These are phyloP conservation scores for Otus scops DNA, from an alignment of 2,797 vertebrate species.

Conservation along the genomic window DNA sequence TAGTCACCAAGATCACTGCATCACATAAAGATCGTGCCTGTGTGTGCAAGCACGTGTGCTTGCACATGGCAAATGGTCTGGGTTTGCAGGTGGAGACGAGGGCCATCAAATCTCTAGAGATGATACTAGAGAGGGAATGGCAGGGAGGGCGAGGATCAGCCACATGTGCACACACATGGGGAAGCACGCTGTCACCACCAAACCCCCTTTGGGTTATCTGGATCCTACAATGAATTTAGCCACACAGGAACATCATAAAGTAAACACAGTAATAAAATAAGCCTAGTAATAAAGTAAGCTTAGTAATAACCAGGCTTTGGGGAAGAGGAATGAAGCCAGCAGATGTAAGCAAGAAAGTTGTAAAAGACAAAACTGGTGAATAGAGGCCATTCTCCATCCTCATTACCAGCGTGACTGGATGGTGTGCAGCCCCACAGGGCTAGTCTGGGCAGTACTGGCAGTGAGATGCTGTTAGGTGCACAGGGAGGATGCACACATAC, in stretches of 20 bases:
- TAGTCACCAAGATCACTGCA: background rate
- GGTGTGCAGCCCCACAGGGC: rapidly evolving
- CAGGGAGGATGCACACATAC: background rate
- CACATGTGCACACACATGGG: rapidly evolving
- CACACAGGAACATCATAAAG: background rate
- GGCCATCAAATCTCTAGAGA: background rate
- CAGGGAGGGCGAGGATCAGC: background rate
- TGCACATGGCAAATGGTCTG: rapidly evolving
- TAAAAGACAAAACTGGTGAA: conserved; percentile 15
- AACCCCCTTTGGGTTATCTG: background rate
- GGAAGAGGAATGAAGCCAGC: conserved; percentile 16
- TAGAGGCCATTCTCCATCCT: background rate
- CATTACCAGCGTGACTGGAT: background rate
- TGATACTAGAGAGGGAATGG: background rate
- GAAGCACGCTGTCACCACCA: background rate
- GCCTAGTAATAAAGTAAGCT: background rate
- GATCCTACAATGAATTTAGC: background rate
- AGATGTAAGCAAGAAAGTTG: background rate
- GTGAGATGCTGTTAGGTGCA: background rate
- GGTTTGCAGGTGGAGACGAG: background rate
- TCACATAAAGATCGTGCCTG: rapidly evolving
- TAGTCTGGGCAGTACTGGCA: background rate
- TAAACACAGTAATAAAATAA: too few relatives aligned
- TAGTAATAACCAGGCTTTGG: background rate
- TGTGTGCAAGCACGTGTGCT: rapidly evolving